Conservation (phyloP, 2,888 invertebrate genomes). For the Epinotia ramella region DNA sequence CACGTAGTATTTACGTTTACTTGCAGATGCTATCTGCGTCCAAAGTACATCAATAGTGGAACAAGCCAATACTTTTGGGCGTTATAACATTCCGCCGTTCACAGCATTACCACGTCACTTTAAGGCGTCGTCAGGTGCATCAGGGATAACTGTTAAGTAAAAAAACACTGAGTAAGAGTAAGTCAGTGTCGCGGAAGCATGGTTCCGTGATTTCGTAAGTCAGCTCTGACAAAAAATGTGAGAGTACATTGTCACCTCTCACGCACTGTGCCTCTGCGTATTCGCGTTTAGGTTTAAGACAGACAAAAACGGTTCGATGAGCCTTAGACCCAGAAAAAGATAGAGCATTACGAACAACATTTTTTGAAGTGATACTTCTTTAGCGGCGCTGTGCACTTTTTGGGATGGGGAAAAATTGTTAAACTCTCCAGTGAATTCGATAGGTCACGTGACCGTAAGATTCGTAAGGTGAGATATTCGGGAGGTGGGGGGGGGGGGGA, state of each 20-base stretch:
- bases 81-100: background rate
- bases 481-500: no score
- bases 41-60: background rate
- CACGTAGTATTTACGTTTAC: background rate
- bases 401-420: no score
- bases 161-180: background rate
- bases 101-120: slow-evolving; percentile 16
- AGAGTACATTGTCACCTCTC: background rate
- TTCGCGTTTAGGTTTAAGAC: no score
- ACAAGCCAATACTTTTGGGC: slow-evolving; percentile 1
- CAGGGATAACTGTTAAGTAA: slow-evolving; percentile 20
- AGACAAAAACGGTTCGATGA: no score
- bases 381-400: no score
- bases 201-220: background rate
- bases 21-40: background rate
- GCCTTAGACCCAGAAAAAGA: no score
- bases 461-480: no score
- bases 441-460: no score
- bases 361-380: no score
- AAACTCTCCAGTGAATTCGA: no score
- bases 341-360: no score
- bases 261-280: no score
- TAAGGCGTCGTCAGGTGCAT: slow-evolving; percentile 17
- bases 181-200: background rate
- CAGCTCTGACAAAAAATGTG: background rate